Base-by-base conservation (phyloP, 2,888 invertebrate genomes). In the Agrotis exclamationis region DNA sequence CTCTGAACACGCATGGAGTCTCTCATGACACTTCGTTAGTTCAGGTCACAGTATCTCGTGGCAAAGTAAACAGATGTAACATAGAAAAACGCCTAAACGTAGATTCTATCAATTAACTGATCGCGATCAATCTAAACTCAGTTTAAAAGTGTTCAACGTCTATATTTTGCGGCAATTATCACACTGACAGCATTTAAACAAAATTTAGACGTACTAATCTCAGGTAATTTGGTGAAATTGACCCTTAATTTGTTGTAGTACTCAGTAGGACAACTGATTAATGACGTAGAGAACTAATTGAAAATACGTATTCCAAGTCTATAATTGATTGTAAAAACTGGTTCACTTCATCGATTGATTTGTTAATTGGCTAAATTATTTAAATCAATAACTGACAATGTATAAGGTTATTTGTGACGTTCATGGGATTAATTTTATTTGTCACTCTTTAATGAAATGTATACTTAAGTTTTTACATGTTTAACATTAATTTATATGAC, bases 1-100 rank as follows among this genome's bases (percentile, higher is more conserved):
- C 82, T 85, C 76, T 80, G 73, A 83, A 78, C 89, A 90, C 89
- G 89, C 88, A 90, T 71, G 66, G 63, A 74, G 63, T 63, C 60
- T 57, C 70, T 67, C 62, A 65, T 80, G 85, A 77, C 80, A 83
- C 74, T 81, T 80, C 56, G 71, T 69, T 67, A 65, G 69, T 64
- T 74, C 13, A 53, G 56, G 47, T 33, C 70, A 53, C 56, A 24
- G 47, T 70, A 60, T 65, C 57, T 70, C 47, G 28, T 14, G 13
- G 18, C 18, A 47, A 78, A 73, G 45, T 24, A 45, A 45, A 50
- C 6, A 24, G 6, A 4, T 13, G 33, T 45, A 45, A 14, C 33
- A 45, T n/a, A 3, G 44, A 47, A 28, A 54, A 45, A 13, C n/a
- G 2, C 11, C 3, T 39, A 9, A 39, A 1, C 1, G 39, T 39